Conservation (phyloP, 2,797 vertebrate genomes). For the Anniella stebbinsi region DNA sequence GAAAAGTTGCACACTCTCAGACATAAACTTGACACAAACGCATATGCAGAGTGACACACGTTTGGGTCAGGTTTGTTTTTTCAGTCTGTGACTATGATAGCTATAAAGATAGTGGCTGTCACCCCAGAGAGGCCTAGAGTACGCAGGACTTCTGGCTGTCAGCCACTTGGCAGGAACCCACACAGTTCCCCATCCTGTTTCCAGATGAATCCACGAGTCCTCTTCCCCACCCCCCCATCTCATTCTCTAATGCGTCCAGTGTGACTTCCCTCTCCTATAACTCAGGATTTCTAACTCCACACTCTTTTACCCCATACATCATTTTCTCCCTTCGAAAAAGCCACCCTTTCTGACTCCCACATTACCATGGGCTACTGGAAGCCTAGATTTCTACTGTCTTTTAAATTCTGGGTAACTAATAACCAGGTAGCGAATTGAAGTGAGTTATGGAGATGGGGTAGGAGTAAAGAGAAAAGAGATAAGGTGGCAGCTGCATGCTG, state of each 20-base stretch:
- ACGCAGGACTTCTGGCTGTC: background rate
- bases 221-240: background rate
- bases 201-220: background rate
- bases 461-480: too few relatives aligned
- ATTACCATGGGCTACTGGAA: background rate
- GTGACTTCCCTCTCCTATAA: background rate
- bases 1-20: background rate
- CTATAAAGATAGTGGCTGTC: conserved; percentile 28
- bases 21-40: conserved; percentile 7
- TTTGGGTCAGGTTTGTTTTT: conserved; percentile 27
- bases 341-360: background rate
- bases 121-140: background rate
- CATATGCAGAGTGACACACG: background rate
- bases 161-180: background rate
- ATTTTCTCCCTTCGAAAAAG: background rate
- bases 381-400: too few relatives aligned
- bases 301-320: background rate
- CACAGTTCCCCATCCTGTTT: background rate
- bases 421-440: background rate
- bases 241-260: background rate
- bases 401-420: background rate
- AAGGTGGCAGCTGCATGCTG: too few relatives aligned
- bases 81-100: conserved; percentile 21
- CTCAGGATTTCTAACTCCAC: background rate
- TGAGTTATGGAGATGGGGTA: background rate